Conservation (phyloP, 2,888 invertebrate genomes). For the Drosophila prostipennis region DNA sequence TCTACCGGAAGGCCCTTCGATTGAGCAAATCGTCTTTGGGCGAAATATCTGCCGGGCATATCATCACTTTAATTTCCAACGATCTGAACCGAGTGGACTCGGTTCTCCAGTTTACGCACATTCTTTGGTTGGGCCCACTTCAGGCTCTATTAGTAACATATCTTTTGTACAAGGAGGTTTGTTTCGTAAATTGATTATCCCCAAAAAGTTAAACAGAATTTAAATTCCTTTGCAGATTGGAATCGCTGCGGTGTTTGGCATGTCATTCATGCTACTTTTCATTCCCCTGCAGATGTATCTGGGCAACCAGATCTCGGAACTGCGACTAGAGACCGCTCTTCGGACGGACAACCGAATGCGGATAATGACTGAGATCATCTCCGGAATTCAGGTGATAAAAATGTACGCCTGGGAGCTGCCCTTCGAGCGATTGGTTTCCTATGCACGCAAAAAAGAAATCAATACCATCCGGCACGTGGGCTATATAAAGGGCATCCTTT, state of each 20-base stretch:
- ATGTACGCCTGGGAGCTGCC: conserved; percentile 98
- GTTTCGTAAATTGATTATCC: background rate
- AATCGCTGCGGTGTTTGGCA: conserved; percentile 86
- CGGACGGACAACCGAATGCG: conserved; percentile 95
- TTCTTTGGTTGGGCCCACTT: conserved; percentile 95
- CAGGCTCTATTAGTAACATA: conserved; percentile 92
- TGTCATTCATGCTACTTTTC: conserved; percentile 86
- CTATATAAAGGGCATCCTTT: conserved; percentile 90
- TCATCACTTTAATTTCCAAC: conserved; percentile 96
- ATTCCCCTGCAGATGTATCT: conserved; percentile 91
- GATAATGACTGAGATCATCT: conserved; percentile 95
- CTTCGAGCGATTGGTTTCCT: conserved; percentile 90
- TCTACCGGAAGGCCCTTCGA: conserved; percentile 88
- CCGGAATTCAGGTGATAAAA: conserved; percentile 96
- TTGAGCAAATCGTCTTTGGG: conserved; percentile 90
- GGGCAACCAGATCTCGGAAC: conserved; percentile 90
- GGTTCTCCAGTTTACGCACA: conserved; percentile 94
- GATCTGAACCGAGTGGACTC: conserved; percentile 90
- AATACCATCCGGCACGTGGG: conserved; percentile 89
- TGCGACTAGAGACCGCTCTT: conserved; percentile 91
- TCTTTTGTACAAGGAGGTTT: conserved; percentile 87
- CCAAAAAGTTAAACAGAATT: too few species aligned
- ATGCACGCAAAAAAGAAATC: conserved; percentile 86
- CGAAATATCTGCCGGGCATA: conserved; percentile 89
- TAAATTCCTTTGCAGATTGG: conserved; percentile 85